phyloP scores from a whole-genome alignment of 2,113 vertebrate species.

The Python bivittatus region DNA sequence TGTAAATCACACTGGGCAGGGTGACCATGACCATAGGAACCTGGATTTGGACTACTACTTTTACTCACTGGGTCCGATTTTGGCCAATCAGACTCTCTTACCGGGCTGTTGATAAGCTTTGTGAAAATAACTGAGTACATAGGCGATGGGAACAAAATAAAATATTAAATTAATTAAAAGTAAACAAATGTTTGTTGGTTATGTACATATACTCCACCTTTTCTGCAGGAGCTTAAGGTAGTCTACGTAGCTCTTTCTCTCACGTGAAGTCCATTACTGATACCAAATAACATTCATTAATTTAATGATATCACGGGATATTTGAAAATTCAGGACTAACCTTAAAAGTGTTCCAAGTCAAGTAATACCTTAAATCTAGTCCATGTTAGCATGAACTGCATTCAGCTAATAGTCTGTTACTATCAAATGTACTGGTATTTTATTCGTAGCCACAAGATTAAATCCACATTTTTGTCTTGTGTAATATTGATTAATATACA shows the following conservation, averaged over 20 bases:
- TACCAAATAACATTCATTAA: not conserved
- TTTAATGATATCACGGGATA: not conserved
- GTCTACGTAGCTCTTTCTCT: too few relatives aligned
- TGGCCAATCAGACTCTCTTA: not conserved
- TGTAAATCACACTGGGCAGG: too few relatives aligned
- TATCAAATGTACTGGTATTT: too few relatives aligned
- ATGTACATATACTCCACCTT: not conserved
- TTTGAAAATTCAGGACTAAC: not conserved
- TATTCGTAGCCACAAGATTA: too few relatives aligned
- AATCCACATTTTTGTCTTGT: too few relatives aligned
- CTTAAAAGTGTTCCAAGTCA: rapidly evolving
- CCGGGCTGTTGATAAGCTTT: not conserved
- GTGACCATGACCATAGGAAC: not conserved
- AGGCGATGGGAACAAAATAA: not conserved
- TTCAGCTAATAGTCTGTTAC: not conserved
- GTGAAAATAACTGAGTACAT: not conserved
- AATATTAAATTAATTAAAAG: not conserved
- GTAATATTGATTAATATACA: too few relatives aligned
- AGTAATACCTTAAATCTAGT: too few relatives aligned
- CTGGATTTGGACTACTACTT: not conserved
- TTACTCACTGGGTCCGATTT: not conserved
- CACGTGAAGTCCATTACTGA: too few relatives aligned
- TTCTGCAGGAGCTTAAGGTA: too few relatives aligned
- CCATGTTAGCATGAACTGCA: too few relatives aligned
- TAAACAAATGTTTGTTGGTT: not conserved